These are phyloP conservation scores for Grammomys dolichurus DNA, from an alignment of 2,113 vertebrate species.

Conservation along the genomic window DNA sequence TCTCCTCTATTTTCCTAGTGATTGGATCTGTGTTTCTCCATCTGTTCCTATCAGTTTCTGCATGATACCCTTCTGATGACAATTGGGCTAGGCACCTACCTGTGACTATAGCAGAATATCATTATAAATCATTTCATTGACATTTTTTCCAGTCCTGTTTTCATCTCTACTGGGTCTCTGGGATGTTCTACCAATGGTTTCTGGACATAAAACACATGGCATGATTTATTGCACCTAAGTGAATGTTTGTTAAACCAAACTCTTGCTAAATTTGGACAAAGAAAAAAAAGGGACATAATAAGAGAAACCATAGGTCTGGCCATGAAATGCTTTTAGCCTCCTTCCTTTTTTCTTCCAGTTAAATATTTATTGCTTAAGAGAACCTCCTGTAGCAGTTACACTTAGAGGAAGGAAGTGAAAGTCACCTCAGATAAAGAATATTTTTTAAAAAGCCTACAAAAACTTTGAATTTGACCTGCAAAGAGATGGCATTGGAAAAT, in stretches of 20 bases:
- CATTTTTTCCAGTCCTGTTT: neutral
- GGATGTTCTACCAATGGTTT: neutral
- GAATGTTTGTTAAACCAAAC: neutral
- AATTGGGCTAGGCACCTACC: neutral
- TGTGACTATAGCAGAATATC: neutral
- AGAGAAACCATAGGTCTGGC: neutral
- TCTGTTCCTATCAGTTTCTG: neutral
- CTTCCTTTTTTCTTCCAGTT: neutral
- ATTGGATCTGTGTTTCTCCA: neutral
- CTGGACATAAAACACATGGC: neutral
- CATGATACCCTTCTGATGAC: neutral
- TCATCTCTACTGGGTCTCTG: neutral
- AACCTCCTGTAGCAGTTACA: neutral
- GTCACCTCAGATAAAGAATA: neutral
- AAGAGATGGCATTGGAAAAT: neutral
- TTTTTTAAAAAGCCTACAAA: neutral
- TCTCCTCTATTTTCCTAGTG: neutral
- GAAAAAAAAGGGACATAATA: neutral
- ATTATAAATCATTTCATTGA: neutral
- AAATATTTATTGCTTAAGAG: neutral
- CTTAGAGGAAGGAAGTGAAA: conserved; percentile 12
- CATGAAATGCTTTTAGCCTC: neutral
- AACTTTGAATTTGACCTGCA: conserved; percentile 6
- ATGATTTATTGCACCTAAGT: neutral
- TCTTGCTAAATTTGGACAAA: neutral